Evolutionary conservation across 92 coral and sea anemone species (phyloP).

Genomic region (Zoanthus solanderi): DNA sequence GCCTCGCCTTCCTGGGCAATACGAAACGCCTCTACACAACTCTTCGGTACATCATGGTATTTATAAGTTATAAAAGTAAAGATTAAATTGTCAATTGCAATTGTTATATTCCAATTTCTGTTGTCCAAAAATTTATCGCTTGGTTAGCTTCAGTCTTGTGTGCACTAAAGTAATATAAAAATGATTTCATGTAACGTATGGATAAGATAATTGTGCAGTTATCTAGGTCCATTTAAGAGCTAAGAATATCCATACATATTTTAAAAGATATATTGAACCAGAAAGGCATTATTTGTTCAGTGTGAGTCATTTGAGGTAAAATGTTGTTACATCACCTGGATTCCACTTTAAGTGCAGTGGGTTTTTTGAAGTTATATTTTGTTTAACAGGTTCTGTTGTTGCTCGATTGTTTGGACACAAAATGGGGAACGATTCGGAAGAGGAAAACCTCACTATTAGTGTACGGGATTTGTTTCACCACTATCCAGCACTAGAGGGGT

Average conservation of each 20-base stretch:
- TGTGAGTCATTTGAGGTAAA: neutral
- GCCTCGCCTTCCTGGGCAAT: conserved; percentile 81
- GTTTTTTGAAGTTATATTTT: neutral
- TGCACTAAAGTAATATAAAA: too few relatives aligned
- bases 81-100: neutral
- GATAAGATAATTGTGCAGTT: neutral
- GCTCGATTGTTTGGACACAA: conserved; percentile 78
- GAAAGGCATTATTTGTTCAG: neutral
- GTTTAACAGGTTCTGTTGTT: conserved; percentile 70
- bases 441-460: conserved; percentile 71
- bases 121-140: too few relatives aligned
- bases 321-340: neutral
- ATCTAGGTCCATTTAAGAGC: neutral
- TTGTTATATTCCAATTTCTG: too few relatives aligned
- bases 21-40: conserved; percentile 86
- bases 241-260: neutral
- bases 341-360: neutral
- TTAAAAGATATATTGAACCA: neutral
- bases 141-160: too few relatives aligned
- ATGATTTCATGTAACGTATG: too few relatives aligned
- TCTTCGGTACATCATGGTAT: conserved; percentile 57
- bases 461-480: conserved; percentile 75
- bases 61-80: neutral
- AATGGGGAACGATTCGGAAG: conserved; percentile 60
- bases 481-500: conserved; percentile 64